A percentile compares a stretch with the other conserved stretches of the same genome.
phyloP scores from a whole-genome alignment of 2,888 invertebrate genomes.

The Chirona hameri region DNA sequence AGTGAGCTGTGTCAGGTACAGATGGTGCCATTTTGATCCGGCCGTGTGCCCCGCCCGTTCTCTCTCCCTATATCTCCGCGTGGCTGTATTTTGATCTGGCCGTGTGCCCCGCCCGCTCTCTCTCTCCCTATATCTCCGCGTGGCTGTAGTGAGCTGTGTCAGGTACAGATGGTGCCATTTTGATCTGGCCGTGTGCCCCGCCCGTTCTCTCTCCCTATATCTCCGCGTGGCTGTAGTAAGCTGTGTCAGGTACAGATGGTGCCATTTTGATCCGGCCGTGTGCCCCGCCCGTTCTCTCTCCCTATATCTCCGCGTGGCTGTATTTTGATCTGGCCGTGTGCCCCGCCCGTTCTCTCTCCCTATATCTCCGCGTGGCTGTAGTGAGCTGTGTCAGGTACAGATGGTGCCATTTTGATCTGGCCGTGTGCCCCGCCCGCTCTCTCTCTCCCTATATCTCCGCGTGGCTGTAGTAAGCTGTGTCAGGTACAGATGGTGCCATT shows the following conservation, averaged over 20 bases:
- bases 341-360: no score
- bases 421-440: no score
- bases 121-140: no score
- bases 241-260: slow-evolving; percentile 52
- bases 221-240: slow-evolving; percentile 41
- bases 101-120: no score
- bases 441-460: no score
- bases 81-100: slow-evolving; percentile 34
- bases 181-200: no score
- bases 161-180: slow-evolving; percentile 50
- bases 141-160: slow-evolving; percentile 47
- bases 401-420: slow-evolving; percentile 42
- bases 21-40: slow-evolving; percentile 43
- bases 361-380: slow-evolving; percentile 33
- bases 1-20: slow-evolving; percentile 51
- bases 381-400: slow-evolving; percentile 51
- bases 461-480: slow-evolving; percentile 45
- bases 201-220: no score
- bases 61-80: no score
- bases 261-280: not conserved
- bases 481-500: slow-evolving; percentile 51
- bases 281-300: no score
- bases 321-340: slow-evolving; percentile 31
- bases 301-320: not conserved
- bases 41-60: no score